These are phyloP conservation scores for Oryctes rhinoceros DNA, from an alignment of 1,140 invertebrate genomes.

Conservation along the genomic window DNA sequence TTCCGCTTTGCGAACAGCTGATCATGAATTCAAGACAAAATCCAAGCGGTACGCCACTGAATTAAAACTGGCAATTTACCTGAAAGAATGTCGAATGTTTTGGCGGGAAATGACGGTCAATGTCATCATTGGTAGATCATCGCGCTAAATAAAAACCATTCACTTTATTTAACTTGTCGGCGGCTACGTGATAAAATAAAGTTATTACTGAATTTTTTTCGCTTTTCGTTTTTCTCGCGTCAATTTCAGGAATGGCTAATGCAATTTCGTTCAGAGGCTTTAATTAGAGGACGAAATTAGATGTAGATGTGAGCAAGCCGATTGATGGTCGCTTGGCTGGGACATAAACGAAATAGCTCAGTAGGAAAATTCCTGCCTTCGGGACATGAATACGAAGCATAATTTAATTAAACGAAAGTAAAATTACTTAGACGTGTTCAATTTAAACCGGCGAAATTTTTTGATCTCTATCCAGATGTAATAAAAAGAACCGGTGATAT, in stretches of 20 bases:
- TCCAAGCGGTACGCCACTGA: constrained; percentile 12
- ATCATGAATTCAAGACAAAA: not conserved
- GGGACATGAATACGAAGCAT: not conserved
- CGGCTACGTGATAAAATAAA: not conserved
- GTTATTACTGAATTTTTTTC: constrained; percentile 18
- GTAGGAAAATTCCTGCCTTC: constrained; percentile 25
- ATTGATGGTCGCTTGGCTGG: not conserved
- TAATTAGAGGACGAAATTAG: constrained; percentile 3
- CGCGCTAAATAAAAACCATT: constrained; percentile 29
- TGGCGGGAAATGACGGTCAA: constrained; percentile 52
- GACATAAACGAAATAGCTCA: constrained; percentile 20
- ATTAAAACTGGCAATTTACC: constrained; percentile 47
- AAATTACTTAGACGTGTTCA: not conserved
- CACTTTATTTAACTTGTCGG: not conserved
- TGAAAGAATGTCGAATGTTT: constrained; percentile 52
- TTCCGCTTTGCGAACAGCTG: too few species aligned
- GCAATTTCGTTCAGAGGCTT: too few species aligned
- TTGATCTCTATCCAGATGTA: too few species aligned
- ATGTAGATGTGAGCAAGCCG: not conserved
- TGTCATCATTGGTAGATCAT: constrained; percentile 45
- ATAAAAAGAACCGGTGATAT: not conserved
- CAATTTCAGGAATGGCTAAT: not conserved
- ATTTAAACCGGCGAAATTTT: not conserved
- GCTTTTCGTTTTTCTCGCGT: not conserved
- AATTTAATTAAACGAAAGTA: constrained; percentile 18